These are phyloP conservation scores for Cheirogaleus medius DNA, from an alignment of 2,113 vertebrate genomes.

Conservation along the genomic window DNA sequence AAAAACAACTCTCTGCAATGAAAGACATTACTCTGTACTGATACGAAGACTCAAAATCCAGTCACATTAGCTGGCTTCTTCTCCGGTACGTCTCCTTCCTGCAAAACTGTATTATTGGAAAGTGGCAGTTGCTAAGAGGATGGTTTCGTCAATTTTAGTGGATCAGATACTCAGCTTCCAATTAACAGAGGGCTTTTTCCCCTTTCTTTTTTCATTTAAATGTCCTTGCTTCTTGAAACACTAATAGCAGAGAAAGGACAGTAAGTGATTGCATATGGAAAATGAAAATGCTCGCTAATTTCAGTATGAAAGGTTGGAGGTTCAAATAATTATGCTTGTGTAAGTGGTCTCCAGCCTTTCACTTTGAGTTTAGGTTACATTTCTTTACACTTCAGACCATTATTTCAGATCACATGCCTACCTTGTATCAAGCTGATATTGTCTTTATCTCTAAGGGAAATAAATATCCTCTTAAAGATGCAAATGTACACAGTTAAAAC, in stretches of 20 bases:
- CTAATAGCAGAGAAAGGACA: conserved; percentile 61
- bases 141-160: background rate
- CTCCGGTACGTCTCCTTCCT: background rate
- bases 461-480: background rate
- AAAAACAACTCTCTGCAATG: background rate
- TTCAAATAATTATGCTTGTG: conserved; percentile 63
- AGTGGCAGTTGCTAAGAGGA: background rate
- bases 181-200: conserved; percentile 25
- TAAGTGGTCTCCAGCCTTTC: conserved; percentile 62
- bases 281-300: conserved; percentile 74
- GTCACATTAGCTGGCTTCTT: background rate
- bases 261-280: conserved; percentile 77
- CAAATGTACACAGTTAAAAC: conserved; percentile 5
- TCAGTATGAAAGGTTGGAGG: conserved; percentile 54
- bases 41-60: background rate
- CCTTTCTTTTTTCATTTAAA: conserved; percentile 50
- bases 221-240: conserved; percentile 66
- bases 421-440: background rate
- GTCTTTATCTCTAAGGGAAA: background rate
- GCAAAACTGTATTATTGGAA: background rate
- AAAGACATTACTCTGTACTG: background rate
- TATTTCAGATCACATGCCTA: conserved; percentile 2
- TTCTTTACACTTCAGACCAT: conserved; percentile 40
- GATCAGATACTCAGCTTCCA: conserved; percentile 44
- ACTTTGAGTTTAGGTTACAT: conserved; percentile 34